Conservation (phyloP, 2,797 vertebrate species). For the Sylvilagus floridanus region DNA sequence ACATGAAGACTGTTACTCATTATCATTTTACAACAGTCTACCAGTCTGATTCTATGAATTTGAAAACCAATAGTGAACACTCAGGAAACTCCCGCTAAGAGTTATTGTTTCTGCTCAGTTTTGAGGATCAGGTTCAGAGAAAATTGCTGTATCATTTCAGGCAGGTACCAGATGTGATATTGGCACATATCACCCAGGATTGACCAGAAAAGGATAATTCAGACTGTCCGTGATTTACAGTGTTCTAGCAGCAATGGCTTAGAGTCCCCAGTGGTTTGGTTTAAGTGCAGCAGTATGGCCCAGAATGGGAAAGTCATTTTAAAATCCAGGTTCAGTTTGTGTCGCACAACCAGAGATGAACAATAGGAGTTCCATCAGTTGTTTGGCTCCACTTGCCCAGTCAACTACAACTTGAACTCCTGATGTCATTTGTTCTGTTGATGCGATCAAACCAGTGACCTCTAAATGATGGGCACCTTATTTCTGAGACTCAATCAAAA, state of each 20-base stretch:
- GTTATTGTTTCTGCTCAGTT: slow-evolving; percentile 17
- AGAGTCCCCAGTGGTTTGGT: neutral
- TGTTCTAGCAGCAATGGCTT: neutral
- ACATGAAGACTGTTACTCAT: neutral
- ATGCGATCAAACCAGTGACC: neutral
- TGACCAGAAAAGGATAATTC: neutral
- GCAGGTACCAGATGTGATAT: neutral
- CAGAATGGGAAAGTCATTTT: neutral
- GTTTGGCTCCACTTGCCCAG: neutral
- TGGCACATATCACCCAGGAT: neutral
- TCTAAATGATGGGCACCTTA: neutral
- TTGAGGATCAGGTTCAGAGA: neutral
- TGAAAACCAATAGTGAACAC: slow-evolving; percentile 12
- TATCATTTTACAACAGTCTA: slow-evolving; percentile 39
- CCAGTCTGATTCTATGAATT: neutral
- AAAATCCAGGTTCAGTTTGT: slow-evolving; percentile 36
- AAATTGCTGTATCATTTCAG: neutral
- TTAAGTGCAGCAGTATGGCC: neutral
- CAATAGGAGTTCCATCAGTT: neutral
- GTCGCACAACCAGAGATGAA: neutral
- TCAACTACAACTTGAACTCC: slow-evolving; percentile 47
- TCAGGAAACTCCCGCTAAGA: neutral
- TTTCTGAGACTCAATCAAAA: neutral
- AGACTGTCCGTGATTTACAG: neutral
- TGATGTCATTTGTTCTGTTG: slow-evolving; percentile 16